These are phyloP conservation scores for Bubo scandiacus DNA, from an alignment of 2,113 vertebrate species.

Conservation along the genomic window DNA sequence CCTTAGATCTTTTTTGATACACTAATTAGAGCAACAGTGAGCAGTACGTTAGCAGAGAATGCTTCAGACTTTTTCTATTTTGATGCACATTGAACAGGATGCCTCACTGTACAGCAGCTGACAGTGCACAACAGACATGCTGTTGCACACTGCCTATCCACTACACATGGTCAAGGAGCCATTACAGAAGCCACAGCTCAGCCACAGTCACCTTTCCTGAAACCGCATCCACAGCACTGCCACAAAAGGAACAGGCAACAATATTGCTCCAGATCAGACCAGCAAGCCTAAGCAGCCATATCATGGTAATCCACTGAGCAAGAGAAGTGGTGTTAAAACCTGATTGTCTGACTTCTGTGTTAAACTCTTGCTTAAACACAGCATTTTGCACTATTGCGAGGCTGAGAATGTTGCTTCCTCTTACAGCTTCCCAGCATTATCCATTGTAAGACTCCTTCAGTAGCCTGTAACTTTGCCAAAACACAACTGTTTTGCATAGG, in stretches of 20 bases:
- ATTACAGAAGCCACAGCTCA: neutral
- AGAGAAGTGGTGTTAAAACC: neutral
- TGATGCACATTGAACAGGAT: neutral
- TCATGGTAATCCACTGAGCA: neutral
- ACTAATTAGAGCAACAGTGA: neutral
- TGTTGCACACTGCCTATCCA: rapidly evolving
- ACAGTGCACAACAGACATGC: neutral
- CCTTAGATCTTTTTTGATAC: neutral
- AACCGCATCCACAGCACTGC: neutral
- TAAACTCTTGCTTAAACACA: neutral
- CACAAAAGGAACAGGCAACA: neutral
- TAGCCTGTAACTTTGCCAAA: neutral
- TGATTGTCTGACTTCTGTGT: neutral
- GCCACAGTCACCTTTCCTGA: neutral
- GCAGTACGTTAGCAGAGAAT: neutral
- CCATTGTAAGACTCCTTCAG: neutral
- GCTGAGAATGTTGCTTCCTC: neutral
- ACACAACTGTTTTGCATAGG: neutral
- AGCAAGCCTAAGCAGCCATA: neutral
- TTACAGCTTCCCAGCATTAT: neutral
- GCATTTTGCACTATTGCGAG: neutral
- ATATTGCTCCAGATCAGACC: neutral
- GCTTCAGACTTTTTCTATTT: neutral
- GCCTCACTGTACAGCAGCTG: neutral
- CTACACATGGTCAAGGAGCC: neutral